Evolutionary conservation across 2,113 vertebrate genomes (phyloP), one percentile per base, ranked within the genome.

Genomic region (Caracal caracal): DNA sequence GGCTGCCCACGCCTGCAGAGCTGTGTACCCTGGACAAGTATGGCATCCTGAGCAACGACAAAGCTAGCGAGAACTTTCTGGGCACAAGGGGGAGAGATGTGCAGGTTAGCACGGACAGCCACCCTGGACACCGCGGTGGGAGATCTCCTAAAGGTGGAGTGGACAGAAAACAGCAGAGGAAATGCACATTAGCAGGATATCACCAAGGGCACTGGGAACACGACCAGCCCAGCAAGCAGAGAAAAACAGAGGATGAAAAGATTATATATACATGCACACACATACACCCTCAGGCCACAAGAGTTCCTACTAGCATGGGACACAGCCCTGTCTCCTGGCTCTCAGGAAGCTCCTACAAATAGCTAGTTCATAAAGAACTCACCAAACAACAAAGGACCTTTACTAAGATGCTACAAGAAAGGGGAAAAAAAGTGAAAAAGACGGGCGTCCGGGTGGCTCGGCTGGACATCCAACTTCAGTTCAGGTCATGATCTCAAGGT

Each of bases 181-280:
- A 71, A 73, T 59, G 26, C 88, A 19, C 30, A 13, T 30, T 43
- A 13, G n/a, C 9, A 75, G 47, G 53, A 65, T 28, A 2, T 9
- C 10, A 8, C 87, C n/a, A 16, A 88, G 4, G 1, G 10, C 30
- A 16, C 10, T 1, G 75, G 26, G 51, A 70, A 28, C 19, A 1
- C 16, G 6, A 26, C 33, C 76, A 56, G 65, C 33, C 47, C 66
- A 16, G n/a, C n/a, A 30, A 86, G 12, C 37, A 20, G 40, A 80
- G 56, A 70, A 90, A 37, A 37, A 40, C 66, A 76, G 78, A 73
- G n/a, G 63, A n/a, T 75, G 40, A 94, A 33, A 73, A 26, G 13
- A 20, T 33, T 19, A 30, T 7, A 11, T 19, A n/a, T 28, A 19
- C 1, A 26, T 1, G 2, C 66, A 35, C 2, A 28, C 17, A 59